A percentile compares a stretch with the other conserved stretches of the same genome.
phyloP scores from a whole-genome alignment of 2,888 invertebrate species.

The Chrysopilus asiliformis region DNA sequence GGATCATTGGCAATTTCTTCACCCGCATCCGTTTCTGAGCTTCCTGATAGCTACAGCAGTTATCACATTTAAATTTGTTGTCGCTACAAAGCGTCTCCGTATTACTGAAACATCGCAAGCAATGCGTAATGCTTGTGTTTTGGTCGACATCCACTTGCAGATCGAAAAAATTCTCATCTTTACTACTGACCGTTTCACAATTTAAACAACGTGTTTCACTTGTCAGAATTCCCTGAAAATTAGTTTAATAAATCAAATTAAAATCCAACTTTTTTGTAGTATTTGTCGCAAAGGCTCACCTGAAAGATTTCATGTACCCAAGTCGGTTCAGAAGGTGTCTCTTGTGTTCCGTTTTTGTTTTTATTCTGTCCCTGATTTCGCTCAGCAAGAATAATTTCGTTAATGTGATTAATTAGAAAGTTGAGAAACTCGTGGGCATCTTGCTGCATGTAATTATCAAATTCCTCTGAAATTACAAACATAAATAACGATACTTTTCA shows the following conservation, averaged over 20 bases:
- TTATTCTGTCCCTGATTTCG: conserved; percentile 26
- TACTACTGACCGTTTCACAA: conserved; percentile 98
- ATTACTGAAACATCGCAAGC: conserved; percentile 93
- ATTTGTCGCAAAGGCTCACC: conserved; percentile 18
- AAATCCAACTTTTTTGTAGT: too few species aligned
- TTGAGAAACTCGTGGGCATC: conserved; percentile 99
- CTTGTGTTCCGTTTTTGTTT: conserved; percentile 24
- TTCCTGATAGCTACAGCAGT: conserved; percentile 98
- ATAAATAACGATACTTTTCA: conserved; percentile 16
- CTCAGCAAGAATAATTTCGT: conserved; percentile 88
- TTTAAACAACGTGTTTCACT: conserved; percentile 98
- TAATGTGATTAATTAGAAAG: conserved; percentile 96
- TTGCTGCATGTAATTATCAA: conserved; percentile 99
- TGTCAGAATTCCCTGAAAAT: conserved; percentile 96
- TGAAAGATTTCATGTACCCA: conserved; percentile 99
- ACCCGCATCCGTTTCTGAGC: conserved; percentile 98
- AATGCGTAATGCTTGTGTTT: conserved; percentile 98
- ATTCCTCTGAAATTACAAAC: conserved; percentile 66
- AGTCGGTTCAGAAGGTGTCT: conserved; percentile 63
- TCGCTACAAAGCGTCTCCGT: conserved; percentile 98
- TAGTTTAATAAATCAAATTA: neutral
- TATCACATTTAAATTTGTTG: conserved; percentile 99
- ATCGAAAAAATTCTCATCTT: conserved; percentile 99
- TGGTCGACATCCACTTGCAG: conserved; percentile 98
- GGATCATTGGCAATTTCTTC: conserved; percentile 93